Conservation (phyloP, 2,113 vertebrate species). For the Oplegnathus fasciatus region DNA sequence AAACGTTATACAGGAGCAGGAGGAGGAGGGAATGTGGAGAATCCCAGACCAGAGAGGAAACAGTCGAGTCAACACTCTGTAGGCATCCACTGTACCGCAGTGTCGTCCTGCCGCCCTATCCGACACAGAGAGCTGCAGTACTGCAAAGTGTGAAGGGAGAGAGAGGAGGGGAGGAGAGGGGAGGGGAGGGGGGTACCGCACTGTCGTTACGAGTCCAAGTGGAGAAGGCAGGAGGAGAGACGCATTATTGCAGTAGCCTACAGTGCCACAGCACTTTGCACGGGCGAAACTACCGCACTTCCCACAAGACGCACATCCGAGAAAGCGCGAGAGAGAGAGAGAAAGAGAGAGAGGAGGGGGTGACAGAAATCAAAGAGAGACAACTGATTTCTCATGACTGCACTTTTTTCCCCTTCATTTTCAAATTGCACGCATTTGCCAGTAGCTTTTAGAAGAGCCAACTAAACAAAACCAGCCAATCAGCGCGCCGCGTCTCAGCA, state of each 20-base stretch:
- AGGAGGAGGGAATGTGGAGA: constrained; percentile 24
- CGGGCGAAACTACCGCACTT: constrained; percentile 53
- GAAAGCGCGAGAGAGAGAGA: constrained; percentile 13
- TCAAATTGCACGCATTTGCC: constrained; percentile 36
- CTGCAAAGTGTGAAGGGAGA: constrained; percentile 76
- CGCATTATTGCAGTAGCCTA: constrained; percentile 85
- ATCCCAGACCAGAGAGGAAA: constrained; percentile 59
- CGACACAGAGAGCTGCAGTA: constrained; percentile 79
- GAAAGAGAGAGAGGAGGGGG: constrained; percentile 20
- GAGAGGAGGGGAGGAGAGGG: constrained; percentile 7
- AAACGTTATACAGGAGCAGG: neutral
- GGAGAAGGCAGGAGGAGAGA: constrained; percentile 73
- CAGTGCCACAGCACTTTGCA: constrained; percentile 64
- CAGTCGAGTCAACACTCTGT: constrained; percentile 78
- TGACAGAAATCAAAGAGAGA: constrained; percentile 15
- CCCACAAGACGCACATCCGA: constrained; percentile 23
- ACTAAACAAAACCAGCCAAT: constrained; percentile 46
- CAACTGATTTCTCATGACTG: constrained; percentile 42
- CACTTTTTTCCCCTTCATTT: constrained; percentile 39
- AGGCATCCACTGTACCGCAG: constrained; percentile 80
- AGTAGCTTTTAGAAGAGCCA: constrained; percentile 48
- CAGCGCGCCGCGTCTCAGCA: constrained; percentile 48
- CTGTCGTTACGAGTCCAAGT: constrained; percentile 81
- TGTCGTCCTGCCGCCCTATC: constrained; percentile 79
- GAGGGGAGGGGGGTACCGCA: constrained; percentile 70